phyloP scores from a whole-genome alignment of 2,888 invertebrate species.

The Dynastes maya region DNA sequence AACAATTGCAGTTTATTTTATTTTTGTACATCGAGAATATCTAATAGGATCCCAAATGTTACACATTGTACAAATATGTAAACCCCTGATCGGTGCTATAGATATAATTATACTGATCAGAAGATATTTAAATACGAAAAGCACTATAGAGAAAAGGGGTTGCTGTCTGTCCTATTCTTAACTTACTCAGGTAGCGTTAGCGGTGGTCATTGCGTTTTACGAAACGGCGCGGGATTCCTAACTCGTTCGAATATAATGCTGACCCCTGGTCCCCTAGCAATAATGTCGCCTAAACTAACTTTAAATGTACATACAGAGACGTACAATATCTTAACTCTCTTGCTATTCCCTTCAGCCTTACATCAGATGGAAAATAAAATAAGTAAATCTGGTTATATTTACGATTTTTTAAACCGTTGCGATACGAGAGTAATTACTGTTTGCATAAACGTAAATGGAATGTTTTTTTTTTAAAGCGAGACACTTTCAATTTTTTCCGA shows the following conservation, averaged over 20 bases:
- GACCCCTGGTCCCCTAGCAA: slow-evolving; percentile 21
- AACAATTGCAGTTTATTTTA: neutral
- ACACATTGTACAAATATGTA: no score
- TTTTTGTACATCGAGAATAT: no score
- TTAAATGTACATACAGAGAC: neutral
- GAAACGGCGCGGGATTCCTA: slow-evolving; percentile 20
- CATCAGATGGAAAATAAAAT: no score
- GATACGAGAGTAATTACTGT: neutral
- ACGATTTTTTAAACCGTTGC: neutral
- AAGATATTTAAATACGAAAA: no score
- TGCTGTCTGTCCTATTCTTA: neutral
- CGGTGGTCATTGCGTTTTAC: slow-evolving; percentile 20
- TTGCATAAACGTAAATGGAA: slow-evolving; percentile 6
- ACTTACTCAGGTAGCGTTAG: slow-evolving; percentile 24
- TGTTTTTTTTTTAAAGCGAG: neutral
- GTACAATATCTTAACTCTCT: neutral
- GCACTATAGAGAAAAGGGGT: slow-evolving; percentile 14
- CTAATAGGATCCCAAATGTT: no score
- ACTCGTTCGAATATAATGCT: neutral
- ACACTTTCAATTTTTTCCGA: slow-evolving; percentile 39
- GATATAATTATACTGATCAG: no score
- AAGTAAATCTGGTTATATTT: neutral
- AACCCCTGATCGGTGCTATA: no score
- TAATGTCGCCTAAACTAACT: slow-evolving; percentile 13
- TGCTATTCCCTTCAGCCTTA: no score